These are phyloP conservation scores for Gadopsis bispinosus DNA, from an alignment of 2,797 vertebrate genomes.

Conservation along the genomic window DNA sequence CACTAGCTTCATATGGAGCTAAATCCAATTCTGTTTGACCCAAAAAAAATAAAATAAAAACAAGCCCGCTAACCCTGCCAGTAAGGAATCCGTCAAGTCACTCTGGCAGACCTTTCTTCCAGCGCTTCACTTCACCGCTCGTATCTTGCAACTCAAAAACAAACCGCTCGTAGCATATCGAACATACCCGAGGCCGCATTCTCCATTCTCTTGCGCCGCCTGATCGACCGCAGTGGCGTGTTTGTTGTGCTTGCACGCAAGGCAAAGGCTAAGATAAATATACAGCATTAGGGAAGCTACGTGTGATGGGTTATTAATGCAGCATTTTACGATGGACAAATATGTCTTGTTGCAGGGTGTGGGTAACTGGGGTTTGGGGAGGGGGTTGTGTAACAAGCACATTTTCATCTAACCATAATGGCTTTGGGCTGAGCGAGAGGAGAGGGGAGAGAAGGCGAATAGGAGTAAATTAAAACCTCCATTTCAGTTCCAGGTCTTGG, in stretches of 20 bases:
- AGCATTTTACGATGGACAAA: slow-evolving; percentile 71
- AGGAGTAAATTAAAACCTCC: slow-evolving; percentile 40
- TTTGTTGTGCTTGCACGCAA: slow-evolving; percentile 70
- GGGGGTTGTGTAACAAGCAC: slow-evolving; percentile 66
- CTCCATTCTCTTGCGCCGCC: slow-evolving; percentile 39
- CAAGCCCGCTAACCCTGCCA: not conserved
- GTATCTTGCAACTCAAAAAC: slow-evolving; percentile 58
- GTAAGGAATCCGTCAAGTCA: slow-evolving; percentile 39
- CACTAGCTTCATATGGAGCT: not conserved
- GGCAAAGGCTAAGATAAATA: slow-evolving; percentile 62
- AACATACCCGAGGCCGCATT: slow-evolving; percentile 63
- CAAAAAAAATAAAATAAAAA: not conserved
- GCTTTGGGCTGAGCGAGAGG: slow-evolving; percentile 41
- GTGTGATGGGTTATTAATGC: slow-evolving; percentile 70
- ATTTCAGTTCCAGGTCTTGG: slow-evolving; percentile 8
- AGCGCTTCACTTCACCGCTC: slow-evolving; percentile 30
- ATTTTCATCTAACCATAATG: slow-evolving; percentile 70
- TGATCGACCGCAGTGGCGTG: slow-evolving; percentile 53
- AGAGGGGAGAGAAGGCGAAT: slow-evolving; percentile 10
- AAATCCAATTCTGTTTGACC: not conserved
- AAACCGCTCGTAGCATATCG: slow-evolving; percentile 67
- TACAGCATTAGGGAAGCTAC: slow-evolving; percentile 61
- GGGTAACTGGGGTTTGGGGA: slow-evolving; percentile 25
- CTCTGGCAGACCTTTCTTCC: slow-evolving; percentile 11
- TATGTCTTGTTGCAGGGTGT: slow-evolving; percentile 62